Evolutionary conservation across 2,797 vertebrate species (phyloP).

Genomic region (Phrynocephalus vlangalii): DNA sequence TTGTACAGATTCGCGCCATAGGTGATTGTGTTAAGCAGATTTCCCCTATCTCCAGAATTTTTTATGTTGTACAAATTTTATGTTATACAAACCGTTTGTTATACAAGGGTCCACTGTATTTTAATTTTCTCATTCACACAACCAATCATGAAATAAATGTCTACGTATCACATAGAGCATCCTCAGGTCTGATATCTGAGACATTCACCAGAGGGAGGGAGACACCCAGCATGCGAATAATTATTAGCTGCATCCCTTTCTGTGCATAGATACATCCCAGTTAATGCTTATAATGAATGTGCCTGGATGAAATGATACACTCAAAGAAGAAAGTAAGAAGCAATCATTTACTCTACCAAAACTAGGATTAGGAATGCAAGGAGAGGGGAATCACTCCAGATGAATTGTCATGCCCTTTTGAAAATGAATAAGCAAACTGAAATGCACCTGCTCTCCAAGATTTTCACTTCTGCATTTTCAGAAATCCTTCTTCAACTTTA

Average conservation of each 20-base stretch:
- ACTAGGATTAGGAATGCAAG: not conserved
- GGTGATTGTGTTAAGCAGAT: too few species aligned
- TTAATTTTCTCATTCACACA: constrained; percentile 50
- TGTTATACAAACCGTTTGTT: too few species aligned
- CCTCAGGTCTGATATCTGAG: not conserved
- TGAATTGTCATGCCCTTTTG: too few species aligned
- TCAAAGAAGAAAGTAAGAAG: not conserved
- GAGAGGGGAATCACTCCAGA: too few species aligned
- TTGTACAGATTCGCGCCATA: too few species aligned
- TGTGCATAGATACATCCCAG: not conserved
- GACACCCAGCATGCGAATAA: not conserved
- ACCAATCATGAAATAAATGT: constrained; percentile 48
- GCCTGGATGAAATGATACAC: not conserved
- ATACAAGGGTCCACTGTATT: constrained; percentile 32
- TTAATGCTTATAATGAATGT: not conserved
- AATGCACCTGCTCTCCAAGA: not conserved
- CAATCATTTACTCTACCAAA: not conserved
- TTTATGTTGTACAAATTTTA: too few species aligned
- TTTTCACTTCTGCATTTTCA: not conserved
- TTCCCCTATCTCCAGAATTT: too few species aligned
- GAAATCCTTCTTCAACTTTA: not conserved
- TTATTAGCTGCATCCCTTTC: not conserved
- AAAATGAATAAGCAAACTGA: not conserved
- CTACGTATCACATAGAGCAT: constrained; percentile 42
- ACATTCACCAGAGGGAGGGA: not conserved